Conservation (phyloP, 2,797 vertebrate species). For the Tokudaia muenninki region DNA sequence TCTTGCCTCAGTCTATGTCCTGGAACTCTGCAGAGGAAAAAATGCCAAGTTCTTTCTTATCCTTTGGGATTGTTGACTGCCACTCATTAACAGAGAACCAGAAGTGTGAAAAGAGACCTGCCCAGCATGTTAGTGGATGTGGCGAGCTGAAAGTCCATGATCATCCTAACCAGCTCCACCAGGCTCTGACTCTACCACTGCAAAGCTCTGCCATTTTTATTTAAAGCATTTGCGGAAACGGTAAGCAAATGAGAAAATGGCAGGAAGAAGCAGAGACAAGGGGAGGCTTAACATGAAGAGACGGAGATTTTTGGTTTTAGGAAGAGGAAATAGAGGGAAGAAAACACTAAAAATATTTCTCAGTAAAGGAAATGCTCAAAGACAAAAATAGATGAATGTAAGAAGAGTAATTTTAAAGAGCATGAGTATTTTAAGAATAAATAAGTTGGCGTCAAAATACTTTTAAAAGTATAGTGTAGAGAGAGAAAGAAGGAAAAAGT, state of each 20-base stretch:
- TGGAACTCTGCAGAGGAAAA: conserved; percentile 54
- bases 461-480: background rate
- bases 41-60: background rate
- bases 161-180: background rate
- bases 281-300: background rate
- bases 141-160: background rate
- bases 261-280: background rate
- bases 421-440: background rate
- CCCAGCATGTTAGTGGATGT: background rate
- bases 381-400: background rate
- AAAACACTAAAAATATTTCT: background rate
- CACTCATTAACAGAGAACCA: background rate
- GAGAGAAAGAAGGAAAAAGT: background rate
- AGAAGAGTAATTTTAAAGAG: background rate
- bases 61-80: background rate
- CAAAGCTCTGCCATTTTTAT: background rate
- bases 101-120: background rate
- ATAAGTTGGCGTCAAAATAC: background rate
- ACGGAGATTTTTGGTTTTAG: background rate
- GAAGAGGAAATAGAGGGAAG: background rate
- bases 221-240: background rate
- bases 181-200: background rate
- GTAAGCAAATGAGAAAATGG: background rate
- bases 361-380: background rate
- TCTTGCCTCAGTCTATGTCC: conserved; percentile 82